phyloP scores from a whole-genome alignment of 1,140 invertebrate genomes.

The Steinernema khuongi region DNA sequence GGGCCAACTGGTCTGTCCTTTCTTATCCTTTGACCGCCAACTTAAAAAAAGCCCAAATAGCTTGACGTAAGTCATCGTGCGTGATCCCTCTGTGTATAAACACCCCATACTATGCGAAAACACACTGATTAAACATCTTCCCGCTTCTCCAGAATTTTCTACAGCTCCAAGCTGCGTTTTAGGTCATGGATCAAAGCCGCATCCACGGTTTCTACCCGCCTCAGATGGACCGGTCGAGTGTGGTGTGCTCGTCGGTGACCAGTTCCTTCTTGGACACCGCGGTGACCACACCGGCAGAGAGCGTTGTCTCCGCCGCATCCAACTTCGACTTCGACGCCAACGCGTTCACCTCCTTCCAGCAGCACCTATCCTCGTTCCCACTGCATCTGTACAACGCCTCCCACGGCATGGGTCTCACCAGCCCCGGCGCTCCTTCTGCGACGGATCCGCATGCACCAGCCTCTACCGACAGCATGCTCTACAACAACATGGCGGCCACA shows the following conservation, averaged over 20 bases:
- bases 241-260: background rate
- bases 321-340: slow-evolving; percentile 11
- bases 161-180: background rate
- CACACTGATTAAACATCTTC: too few relatives aligned
- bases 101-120: too few relatives aligned
- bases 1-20: too few relatives aligned
- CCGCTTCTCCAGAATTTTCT: background rate
- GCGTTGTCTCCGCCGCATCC: background rate
- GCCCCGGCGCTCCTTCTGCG: background rate
- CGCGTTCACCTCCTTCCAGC: background rate
- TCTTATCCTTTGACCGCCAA: too few relatives aligned
- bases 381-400: slow-evolving; percentile 1
- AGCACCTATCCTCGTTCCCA: slow-evolving; percentile 1
- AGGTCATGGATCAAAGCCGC: background rate
- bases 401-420: background rate
- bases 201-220: slow-evolving; percentile 2
- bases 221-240: background rate
- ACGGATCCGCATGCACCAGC: background rate
- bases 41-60: too few relatives aligned
- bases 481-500: slow-evolving; percentile 1
- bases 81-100: too few relatives aligned
- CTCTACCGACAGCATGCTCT: slow-evolving; percentile 2
- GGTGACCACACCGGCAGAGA: background rate
- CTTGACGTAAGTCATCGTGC: too few relatives aligned
- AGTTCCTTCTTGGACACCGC: background rate